Percentiles rank a stretch among this genome's conserved stretches.
These are phyloP conservation scores for Macaca nemestrina DNA, from an alignment of 2,113 vertebrate genomes.

Conservation along the genomic window DNA sequence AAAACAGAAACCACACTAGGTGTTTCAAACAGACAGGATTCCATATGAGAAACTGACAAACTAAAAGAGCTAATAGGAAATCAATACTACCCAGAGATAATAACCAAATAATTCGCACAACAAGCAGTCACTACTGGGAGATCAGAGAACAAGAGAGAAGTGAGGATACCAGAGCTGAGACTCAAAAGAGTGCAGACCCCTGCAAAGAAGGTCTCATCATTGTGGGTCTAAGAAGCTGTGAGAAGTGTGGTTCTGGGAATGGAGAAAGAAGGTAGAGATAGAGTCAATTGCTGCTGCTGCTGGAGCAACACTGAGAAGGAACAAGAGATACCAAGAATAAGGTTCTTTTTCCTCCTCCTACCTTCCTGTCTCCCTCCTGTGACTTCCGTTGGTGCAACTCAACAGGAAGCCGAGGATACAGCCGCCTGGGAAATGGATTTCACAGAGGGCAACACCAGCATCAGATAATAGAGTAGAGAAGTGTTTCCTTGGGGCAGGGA, in stretches of 20 bases:
- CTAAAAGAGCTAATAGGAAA: neutral
- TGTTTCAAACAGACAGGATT: neutral
- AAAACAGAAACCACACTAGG: neutral
- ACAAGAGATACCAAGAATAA: neutral
- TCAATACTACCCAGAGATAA: too few species aligned
- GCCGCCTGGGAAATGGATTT: rapidly evolving
- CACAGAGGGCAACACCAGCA: rapidly evolving
- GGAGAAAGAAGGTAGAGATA: too few species aligned
- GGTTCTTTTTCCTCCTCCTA: rapidly evolving
- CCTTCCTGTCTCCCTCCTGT: neutral
- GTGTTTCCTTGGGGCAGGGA: rapidly evolving
- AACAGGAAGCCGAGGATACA: neutral
- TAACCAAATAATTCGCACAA: neutral
- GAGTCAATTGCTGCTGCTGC: too few species aligned
- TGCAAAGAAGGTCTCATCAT: rapidly evolving
- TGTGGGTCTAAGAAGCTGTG: rapidly evolving
- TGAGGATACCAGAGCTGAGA: neutral
- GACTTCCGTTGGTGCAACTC: neutral
- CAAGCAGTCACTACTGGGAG: rapidly evolving
- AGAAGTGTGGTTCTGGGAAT: neutral
- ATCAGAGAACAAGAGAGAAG: neutral
- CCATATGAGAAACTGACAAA: neutral
- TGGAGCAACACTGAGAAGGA: rapidly evolving
- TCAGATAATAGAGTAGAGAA: neutral
- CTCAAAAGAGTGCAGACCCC: neutral